A percentile compares a stretch with the other conserved stretches of the same genome.
Conservation (phyloP, 2,113 vertebrate species). For the Hemicordylus capensis region DNA sequence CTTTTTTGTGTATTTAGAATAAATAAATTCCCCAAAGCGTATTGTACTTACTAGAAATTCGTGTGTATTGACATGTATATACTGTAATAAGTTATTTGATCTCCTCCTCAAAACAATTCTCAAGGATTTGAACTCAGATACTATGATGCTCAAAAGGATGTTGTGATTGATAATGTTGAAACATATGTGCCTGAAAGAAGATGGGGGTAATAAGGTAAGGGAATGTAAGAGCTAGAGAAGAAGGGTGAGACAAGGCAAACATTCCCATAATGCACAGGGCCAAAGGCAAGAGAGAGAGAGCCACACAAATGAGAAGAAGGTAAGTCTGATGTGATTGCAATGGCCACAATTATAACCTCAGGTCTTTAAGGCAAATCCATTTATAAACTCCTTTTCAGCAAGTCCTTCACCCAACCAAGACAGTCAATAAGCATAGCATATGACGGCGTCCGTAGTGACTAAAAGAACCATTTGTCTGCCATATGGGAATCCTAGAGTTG, state of each 20-base stretch:
- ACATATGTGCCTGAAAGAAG: background rate
- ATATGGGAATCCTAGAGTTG: conserved; percentile 64
- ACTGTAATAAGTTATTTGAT: too few relatives aligned
- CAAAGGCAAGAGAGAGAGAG: background rate
- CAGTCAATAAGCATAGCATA: conserved; percentile 25
- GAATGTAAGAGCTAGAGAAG: background rate
- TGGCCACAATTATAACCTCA: background rate
- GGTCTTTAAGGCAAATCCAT: background rate
- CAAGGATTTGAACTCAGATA: background rate
- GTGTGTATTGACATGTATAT: too few relatives aligned
- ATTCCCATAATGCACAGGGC: background rate
- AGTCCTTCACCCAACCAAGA: conserved; percentile 15
- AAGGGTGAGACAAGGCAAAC: background rate
- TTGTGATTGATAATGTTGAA: background rate
- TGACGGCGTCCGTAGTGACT: conserved; percentile 39
- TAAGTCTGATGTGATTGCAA: background rate
- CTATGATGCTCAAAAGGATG: too few relatives aligned
- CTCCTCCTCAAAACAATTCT: background rate
- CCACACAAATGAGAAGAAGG: background rate
- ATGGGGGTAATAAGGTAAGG: background rate
- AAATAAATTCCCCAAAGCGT: too few relatives aligned
- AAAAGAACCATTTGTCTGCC: conserved; percentile 61
- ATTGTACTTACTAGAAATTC: too few relatives aligned
- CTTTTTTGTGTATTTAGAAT: too few relatives aligned
- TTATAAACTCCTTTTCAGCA: conserved; percentile 33